A percentile compares a stretch with the other conserved stretches of the same genome.
phyloP scores from a whole-genome alignment of 1,140 invertebrate genomes.

The Bombus impatiens region DNA sequence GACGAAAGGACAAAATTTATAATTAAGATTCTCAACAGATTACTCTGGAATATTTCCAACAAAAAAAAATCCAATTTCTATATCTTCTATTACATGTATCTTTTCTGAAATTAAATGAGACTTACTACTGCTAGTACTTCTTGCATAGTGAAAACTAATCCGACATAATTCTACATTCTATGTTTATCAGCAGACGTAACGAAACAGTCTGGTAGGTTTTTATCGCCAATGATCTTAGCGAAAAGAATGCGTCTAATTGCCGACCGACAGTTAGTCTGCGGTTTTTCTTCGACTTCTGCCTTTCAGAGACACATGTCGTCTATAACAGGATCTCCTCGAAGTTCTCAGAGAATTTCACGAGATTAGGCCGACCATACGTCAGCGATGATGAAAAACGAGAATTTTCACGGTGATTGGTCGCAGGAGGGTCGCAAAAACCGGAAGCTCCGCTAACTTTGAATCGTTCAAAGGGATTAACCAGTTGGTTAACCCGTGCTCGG shows the following conservation, averaged over 20 bases:
- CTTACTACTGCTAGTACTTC: too few relatives aligned
- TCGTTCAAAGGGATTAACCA: conserved; percentile 47
- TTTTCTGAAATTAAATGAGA: neutral
- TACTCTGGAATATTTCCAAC: too few relatives aligned
- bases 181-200: neutral
- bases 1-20: too few relatives aligned
- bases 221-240: neutral
- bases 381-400: conserved; percentile 52
- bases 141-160: neutral
- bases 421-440: conserved; percentile 51
- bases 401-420: conserved; percentile 67
- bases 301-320: neutral
- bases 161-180: neutral
- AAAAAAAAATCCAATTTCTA: too few relatives aligned
- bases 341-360: conserved; percentile 30
- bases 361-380: conserved; percentile 18
- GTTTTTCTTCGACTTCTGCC: conserved; percentile 34
- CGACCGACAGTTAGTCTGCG: conserved; percentile 3
- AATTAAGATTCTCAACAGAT: too few relatives aligned
- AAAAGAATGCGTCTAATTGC: conserved; percentile 31
- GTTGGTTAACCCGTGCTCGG: conserved; percentile 33
- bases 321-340: conserved; percentile 47
- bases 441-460: conserved; percentile 63
- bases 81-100: too few relatives aligned
- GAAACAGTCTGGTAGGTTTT: neutral